Conservation (phyloP, 2,113 vertebrate genomes). For the Lathamus discolor region DNA sequence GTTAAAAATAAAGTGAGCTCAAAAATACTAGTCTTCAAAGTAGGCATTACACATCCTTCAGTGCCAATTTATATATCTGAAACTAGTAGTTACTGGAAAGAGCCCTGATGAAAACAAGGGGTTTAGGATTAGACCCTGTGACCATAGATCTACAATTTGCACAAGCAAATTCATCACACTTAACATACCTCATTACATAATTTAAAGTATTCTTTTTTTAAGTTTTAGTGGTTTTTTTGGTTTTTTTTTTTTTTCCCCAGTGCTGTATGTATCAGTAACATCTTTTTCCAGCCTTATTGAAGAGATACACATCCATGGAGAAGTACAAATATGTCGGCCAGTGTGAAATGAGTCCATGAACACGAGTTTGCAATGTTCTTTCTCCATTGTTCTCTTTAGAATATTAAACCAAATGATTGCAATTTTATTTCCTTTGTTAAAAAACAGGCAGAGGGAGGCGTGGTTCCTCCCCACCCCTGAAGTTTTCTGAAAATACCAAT, state of each 20-base stretch:
- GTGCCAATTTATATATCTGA: background rate
- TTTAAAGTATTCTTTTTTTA: background rate
- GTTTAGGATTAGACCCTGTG: background rate
- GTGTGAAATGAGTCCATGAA: background rate
- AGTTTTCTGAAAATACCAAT: background rate
- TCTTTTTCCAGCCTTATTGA: background rate
- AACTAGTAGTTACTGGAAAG: background rate
- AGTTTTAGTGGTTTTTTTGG: background rate
- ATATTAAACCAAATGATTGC: background rate
- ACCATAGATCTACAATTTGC: background rate
- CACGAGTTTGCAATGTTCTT: background rate
- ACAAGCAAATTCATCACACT: background rate
- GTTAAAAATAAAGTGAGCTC: background rate
- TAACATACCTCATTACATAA: background rate
- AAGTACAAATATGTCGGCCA: background rate
- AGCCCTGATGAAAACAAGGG: background rate
- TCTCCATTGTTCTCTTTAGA: background rate
- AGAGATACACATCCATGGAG: background rate
- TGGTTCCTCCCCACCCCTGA: fast-evolving
- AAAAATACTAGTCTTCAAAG: background rate
- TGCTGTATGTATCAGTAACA: too few species aligned
- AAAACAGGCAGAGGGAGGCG: fast-evolving
- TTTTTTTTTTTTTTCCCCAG: background rate
- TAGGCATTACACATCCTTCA: background rate
- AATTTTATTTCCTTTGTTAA: background rate